These are phyloP conservation scores for Andricus curvator DNA, from an alignment of 2,888 invertebrate species.

Conservation along the genomic window DNA sequence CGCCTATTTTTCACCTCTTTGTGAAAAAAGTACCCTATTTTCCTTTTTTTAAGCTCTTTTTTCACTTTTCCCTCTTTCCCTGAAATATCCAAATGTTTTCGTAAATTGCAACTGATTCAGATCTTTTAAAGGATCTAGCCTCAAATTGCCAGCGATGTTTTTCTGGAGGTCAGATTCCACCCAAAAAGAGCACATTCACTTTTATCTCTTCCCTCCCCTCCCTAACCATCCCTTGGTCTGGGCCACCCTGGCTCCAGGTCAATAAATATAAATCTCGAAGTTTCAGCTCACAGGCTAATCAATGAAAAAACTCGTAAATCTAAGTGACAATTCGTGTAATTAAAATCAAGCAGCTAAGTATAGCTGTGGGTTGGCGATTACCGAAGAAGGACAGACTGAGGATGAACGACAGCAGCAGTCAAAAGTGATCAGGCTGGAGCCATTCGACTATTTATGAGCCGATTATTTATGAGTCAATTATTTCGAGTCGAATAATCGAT, in stretches of 20 bases:
- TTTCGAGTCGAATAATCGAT: too few species aligned
- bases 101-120: conserved; percentile 15
- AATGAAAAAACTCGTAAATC: conserved; percentile 63
- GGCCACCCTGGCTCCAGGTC: conserved; percentile 56
- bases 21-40: too few species aligned
- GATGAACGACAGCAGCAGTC: conserved; percentile 45
- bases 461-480: too few species aligned
- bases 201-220: conserved; percentile 32
- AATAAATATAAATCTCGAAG: conserved; percentile 64
- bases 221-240: conserved; percentile 39
- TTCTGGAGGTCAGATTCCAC: conserved; percentile 28
- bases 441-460: conserved; percentile 3
- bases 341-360: conserved; percentile 67
- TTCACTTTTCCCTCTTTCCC: too few species aligned
- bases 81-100: conserved; percentile 19
- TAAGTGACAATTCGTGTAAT: conserved; percentile 69
- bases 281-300: conserved; percentile 52
- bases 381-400: conserved; percentile 42
- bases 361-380: conserved; percentile 49
- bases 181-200: conserved; percentile 32
- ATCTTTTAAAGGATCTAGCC: conserved; percentile 23
- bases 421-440: conserved; percentile 42
- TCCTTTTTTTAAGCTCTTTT: too few species aligned
- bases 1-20: too few species aligned
- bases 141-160: conserved; percentile 24